Evolutionary conservation across 2,888 invertebrate species (phyloP), one percentile per base, ranked within the genome.

Genomic region (Capitulum mitella): DNA sequence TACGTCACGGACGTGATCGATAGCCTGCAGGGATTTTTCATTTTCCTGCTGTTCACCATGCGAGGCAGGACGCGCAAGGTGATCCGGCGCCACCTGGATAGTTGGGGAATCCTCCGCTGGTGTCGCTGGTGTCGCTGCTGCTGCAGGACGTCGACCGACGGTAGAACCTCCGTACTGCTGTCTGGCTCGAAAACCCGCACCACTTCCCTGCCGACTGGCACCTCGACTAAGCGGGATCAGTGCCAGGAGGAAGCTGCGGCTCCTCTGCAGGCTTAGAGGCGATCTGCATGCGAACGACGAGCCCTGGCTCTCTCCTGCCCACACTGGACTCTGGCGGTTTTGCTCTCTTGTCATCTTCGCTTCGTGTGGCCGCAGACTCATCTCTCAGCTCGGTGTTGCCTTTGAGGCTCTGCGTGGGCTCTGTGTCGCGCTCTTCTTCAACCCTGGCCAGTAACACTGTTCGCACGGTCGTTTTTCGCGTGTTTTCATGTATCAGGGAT

Each of bases 61-160:
- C 70, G 70, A 1, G 70, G 26, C 26, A 34, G 70, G 37, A 14
- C 70, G 26, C 70, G 70, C 2, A 19, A 19, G 22, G 10, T 70
- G 37, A 70, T 70, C 19, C 26, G 2, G 40, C 70, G 70, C 70
- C 70, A 70, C 70, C 70, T 70, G 70, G 70, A 70, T n/a, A 40
- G 70, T 40, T 70, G 70, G 70, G 40, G 37, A 3, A 2, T 37
- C 40, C 26, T 22, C 70, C 70, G 70, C 70, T 70, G 70, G 70
- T 70, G 70, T 37, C 70, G 70, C 70, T 37, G 70, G 37, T 70
- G 70, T 70, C 40, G 70, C 37, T 37, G 34, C 43, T 8, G 10
- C 64, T 5, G 43, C 43, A 43, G 43, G 43, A n/a, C 61, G 61
- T 3, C 32, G 29, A 14, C 19, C 64, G 64, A 22, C 64, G 34